These are phyloP conservation scores for Spermophilus dauricus DNA, from an alignment of 2,113 vertebrate species.

Conservation along the genomic window DNA sequence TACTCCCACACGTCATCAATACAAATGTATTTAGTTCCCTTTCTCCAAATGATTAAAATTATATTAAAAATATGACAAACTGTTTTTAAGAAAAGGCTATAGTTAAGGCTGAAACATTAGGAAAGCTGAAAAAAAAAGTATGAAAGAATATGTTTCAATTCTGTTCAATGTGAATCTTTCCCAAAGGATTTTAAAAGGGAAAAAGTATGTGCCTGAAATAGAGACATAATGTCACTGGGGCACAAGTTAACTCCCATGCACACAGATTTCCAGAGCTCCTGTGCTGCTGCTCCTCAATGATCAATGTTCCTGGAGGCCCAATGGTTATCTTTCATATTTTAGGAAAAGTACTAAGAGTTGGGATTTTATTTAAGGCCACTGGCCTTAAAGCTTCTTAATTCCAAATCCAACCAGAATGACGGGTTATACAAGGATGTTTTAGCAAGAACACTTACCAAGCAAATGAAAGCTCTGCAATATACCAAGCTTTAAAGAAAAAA, in stretches of 20 bases:
- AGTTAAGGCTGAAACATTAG: not conserved
- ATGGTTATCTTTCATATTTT: not conserved
- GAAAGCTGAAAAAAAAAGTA: not conserved
- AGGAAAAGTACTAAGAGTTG: conserved; percentile 21
- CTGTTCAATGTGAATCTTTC: not conserved
- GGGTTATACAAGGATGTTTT: conserved; percentile 1
- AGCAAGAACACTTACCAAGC: conserved; percentile 50
- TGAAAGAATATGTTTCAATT: not conserved
- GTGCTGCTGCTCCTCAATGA: not conserved
- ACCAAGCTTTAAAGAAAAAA: conserved; percentile 36
- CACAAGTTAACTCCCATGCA: not conserved
- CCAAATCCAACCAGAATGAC: conserved; percentile 21
- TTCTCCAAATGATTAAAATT: conserved; percentile 61
- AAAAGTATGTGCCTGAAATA: not conserved
- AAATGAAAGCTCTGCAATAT: conserved; percentile 45
- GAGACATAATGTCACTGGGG: not conserved
- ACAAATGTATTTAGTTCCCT: not conserved
- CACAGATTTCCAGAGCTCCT: not conserved
- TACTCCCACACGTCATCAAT: not conserved
- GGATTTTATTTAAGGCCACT: conserved; percentile 24
- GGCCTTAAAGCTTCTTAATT: conserved; percentile 10
- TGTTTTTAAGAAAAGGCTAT: not conserved
- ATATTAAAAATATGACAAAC: conserved; percentile 36
- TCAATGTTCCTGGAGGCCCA: not conserved
- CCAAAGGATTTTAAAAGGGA: not conserved